Base-by-base conservation (phyloP, 2,113 vertebrate species). In the Aix galericulata region DNA sequence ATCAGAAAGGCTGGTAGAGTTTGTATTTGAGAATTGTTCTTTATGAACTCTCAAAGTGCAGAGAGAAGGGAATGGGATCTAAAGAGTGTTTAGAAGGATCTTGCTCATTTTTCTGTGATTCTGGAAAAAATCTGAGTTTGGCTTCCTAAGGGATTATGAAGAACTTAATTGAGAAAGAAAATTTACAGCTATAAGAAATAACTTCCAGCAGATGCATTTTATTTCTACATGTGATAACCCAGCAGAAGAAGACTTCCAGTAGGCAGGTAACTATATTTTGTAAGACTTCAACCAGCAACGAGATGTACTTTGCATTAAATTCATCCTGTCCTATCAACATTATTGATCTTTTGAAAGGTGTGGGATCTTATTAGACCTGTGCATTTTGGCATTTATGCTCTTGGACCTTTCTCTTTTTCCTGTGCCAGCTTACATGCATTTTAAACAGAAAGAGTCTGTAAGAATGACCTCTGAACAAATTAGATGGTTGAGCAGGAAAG, bases 61-160 rank as follows among this genome's bases (percentile, higher is more conserved):
- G 10, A 71, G 40, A 25, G 17, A 93, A 32, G 0, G 0, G 8
- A 5, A 6, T 53, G 1, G 1, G 11, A 77, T 73, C 26, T 66
- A 50, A 76, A 86, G 31, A 86, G 8, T 8, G 11, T 73, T 14
- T 58, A 1, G 48, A 38, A 40, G 26, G 5, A 5, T 85, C 53
- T 91, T 60, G 44, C 20, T 82, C 4, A n/a, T 17, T 92, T 78
- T 87, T 87, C 38, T 59, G 27, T 44, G 27, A 2, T 80, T 88
- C 50, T 63, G 76, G 25, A 90, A 42, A 60, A 91, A 81, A 81
- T 11, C 13, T 9, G 32, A 44, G 29, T 93, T 66, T 88, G 48
- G 8, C 13, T 84, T 95, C 48, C 63, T 72, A 42, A 79, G 23
- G 17, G 17, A 46, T 13, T 26, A 8, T 69, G 44, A 48, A 8